Base-by-base conservation (phyloP, 1,140 invertebrate species). In the Chymomyza costata region DNA sequence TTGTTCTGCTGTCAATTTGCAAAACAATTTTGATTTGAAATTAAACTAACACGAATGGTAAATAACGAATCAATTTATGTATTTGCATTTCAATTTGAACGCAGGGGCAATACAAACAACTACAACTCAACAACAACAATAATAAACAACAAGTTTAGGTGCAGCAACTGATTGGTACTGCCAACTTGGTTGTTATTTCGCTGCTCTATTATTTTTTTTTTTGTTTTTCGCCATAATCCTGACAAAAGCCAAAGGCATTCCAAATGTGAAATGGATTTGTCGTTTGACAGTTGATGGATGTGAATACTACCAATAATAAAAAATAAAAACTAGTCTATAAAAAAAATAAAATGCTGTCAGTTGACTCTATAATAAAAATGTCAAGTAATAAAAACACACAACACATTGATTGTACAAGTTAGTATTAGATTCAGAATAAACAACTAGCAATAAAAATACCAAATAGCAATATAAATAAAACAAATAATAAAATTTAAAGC, bases 1-100 rank as follows among this genome's bases (percentile, higher is more conserved):
- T n/a, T n/a, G n/a, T n/a, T n/a, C n/a, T 62, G 52, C 49, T 59
- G 56, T 61, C 61, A 53, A 65, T 71, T 71, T 56, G 46, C 62
- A 47, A 62, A 71, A 3, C 3, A 25, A 5, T 25, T 8, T 25
- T 8, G 8, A 25, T 25, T 25, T 8, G 3, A 25, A 25, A 25
- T 25, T 25, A 25, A 5, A 25, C 21, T 65, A 71, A 63, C 68
- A 71, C 68, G 68, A 71, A 71, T 57, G 57, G 68, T 38, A 71
- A 71, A 71, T 65, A 71, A 71, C 67, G 63, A 73, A 73, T 73
- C 63, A 73, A 73, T 73, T 73, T 52, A 73, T 73, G 73, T 73
- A 67, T 73, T 73, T 73, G 50, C 57, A 44, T 45, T 55, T 51
- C 57, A 60, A 60, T 60, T 60, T 60, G 57, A 39, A 44, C 38